Base-by-base conservation (phyloP, 2,888 invertebrate species). In the Lacanobia oleracea region DNA sequence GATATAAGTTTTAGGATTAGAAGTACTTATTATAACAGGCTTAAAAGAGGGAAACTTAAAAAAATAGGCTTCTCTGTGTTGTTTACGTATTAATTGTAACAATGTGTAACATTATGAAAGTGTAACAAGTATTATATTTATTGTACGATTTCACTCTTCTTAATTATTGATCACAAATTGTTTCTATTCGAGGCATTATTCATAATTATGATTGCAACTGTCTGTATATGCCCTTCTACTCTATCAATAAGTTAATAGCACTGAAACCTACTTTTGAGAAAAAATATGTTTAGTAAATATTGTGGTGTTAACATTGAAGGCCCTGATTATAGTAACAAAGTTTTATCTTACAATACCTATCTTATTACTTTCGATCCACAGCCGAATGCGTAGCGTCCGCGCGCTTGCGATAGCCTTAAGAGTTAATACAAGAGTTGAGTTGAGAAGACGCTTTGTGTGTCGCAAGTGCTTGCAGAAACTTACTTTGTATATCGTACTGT, bases 91-190 rank as follows among this genome's bases (percentile, higher is more conserved):
- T 91, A 88, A 88, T 91, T 93, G 93, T 94, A 94, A 94, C 93
- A 93, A 92, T 91, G 94, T 94, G 94, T 94, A 94, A 93, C 89
- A 93, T 91, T 93, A 93, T 91, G 92, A 90, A 90, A 93, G 93
- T 94, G 93, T 95, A 94, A 94, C 93, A 94, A 94, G 90, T 93
- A 93, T 90, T 91, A 88, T 86, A 86, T 91, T 93, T 94, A 94
- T 95, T 95, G 95, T 95, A 95, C 95, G 93, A 92, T 92, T 93
- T 95, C 94, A 94, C 92, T 94, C 94, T 94, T 94, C 88, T 88
- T 89, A 90, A 90, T 91, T 92, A 92, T 91, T 91, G 90, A 94
- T 94, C 94, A 95, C 94, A 94, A 93, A 91, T 90, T 90, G 87
- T 88, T 89, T 89, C 88, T 91, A 90, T 88, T 88, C 87, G 88